Percentiles rank a stretch among this genome's conserved stretches.
These are phyloP conservation scores for Tapirus indicus DNA, from an alignment of 2,797 vertebrate genomes.

Conservation along the genomic window DNA sequence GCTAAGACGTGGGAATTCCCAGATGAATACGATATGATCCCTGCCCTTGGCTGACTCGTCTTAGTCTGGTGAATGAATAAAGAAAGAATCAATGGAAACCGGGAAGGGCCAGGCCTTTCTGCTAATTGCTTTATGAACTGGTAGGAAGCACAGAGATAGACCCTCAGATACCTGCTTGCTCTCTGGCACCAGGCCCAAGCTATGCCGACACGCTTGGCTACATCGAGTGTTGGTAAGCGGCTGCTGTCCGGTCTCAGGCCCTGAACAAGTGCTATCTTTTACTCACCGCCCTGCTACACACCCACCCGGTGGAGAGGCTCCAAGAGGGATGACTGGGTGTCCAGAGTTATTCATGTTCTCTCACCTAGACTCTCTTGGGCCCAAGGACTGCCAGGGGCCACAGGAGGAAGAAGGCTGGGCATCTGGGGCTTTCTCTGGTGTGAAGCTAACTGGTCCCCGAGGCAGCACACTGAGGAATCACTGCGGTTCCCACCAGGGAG, in stretches of 20 bases:
- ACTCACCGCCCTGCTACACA: not conserved
- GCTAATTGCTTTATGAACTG: conserved; percentile 45
- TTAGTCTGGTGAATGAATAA: conserved; percentile 66
- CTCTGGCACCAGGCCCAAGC: not conserved
- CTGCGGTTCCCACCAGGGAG: not conserved
- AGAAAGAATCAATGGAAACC: conserved; percentile 57
- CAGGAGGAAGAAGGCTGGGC: not conserved
- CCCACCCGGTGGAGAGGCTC: not conserved
- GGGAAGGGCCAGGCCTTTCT: conserved; percentile 22
- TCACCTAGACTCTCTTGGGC: not conserved
- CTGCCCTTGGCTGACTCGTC: not conserved
- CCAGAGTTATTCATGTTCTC: not conserved
- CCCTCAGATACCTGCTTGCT: not conserved
- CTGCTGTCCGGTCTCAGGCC: not conserved
- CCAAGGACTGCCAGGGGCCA: not conserved
- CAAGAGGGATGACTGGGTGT: not conserved
- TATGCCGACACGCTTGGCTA: not conserved
- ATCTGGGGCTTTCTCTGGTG: not conserved
- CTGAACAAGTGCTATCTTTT: not conserved
- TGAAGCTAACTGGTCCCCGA: not conserved
- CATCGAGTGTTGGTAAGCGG: not conserved
- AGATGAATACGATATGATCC: not conserved
- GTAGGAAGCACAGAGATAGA: conserved; percentile 27
- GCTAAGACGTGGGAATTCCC: not conserved
- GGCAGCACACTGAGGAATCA: not conserved